Evolutionary conservation across 2,888 invertebrate species (phyloP).

Genomic region (Phrixothrix hirtus): DNA sequence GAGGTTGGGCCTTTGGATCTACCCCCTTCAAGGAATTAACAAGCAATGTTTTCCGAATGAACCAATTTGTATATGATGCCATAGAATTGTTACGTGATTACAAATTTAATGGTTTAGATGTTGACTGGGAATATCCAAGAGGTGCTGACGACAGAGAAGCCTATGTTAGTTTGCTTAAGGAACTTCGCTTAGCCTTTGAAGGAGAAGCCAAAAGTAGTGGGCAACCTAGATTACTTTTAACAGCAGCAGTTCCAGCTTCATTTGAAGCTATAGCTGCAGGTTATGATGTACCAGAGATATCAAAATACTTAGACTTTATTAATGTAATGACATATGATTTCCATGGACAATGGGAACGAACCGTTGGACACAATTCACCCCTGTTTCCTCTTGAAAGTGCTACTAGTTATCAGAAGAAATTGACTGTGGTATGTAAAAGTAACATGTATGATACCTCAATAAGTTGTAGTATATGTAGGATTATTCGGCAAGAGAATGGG

Average conservation of each 20-base stretch:
- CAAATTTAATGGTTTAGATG: slow-evolving; percentile 89
- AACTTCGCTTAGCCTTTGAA: slow-evolving; percentile 88
- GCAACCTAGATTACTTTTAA: slow-evolving; percentile 66
- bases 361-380: slow-evolving; percentile 91
- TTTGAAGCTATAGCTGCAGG: slow-evolving; percentile 93
- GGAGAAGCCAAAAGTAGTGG: slow-evolving; percentile 89
- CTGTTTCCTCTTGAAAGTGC: slow-evolving; percentile 87
- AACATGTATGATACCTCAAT: no score
- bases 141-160: slow-evolving; percentile 85
- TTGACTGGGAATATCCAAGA: slow-evolving; percentile 94
- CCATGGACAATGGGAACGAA: slow-evolving; percentile 93
- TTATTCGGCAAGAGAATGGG: slow-evolving; percentile 90
- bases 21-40: slow-evolving; percentile 93
- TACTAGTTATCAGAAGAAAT: slow-evolving; percentile 88
- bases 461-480: no score
- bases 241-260: slow-evolving; percentile 90
- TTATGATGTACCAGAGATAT: slow-evolving; percentile 91
- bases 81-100: slow-evolving; percentile 90
- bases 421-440: slow-evolving; percentile 84
- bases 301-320: slow-evolving; percentile 91
- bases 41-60: slow-evolving; percentile 89
- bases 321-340: slow-evolving; percentile 96
- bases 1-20: slow-evolving; percentile 96
- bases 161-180: slow-evolving; percentile 82
- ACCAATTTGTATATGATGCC: slow-evolving; percentile 92